These are phyloP conservation scores for Melieria picta DNA, from an alignment of 2,888 invertebrate species.

Conservation along the genomic window DNA sequence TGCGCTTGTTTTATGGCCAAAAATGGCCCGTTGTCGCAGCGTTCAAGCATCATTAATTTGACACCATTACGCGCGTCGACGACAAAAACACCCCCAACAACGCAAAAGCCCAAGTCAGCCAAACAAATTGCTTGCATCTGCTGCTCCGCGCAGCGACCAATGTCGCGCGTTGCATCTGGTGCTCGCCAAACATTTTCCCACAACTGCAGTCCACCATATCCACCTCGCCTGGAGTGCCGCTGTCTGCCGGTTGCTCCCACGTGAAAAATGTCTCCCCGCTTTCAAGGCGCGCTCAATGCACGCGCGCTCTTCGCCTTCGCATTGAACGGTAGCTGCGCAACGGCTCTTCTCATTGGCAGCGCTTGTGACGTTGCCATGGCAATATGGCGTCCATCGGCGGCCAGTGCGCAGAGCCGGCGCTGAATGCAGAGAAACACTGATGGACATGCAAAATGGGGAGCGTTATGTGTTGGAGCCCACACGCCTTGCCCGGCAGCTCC, in stretches of 20 bases:
- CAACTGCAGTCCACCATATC: not conserved
- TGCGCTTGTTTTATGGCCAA: slow-evolving; percentile 2
- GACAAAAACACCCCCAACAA: not conserved
- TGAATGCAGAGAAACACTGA: too few relatives aligned
- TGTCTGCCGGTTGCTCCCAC: not conserved
- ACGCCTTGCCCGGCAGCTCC: too few relatives aligned
- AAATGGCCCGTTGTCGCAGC: not conserved
- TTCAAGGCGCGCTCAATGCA: too few relatives aligned
- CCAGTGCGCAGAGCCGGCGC: not conserved
- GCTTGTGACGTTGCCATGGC: slow-evolving; percentile 20
- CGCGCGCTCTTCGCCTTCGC: too few relatives aligned
- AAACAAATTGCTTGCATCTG: slow-evolving; percentile 30
- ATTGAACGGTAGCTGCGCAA: too few relatives aligned
- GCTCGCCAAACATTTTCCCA: slow-evolving; percentile 21
- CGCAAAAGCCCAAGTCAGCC: not conserved
- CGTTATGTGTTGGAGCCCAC: too few relatives aligned
- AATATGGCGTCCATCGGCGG: slow-evolving; percentile 22
- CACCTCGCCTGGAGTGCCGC: not conserved
- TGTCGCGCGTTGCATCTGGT: slow-evolving; percentile 31
- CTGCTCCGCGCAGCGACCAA: slow-evolving; percentile 22
- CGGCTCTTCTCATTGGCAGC: not conserved
- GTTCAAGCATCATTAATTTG: slow-evolving; percentile 18
- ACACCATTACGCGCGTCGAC: not conserved
- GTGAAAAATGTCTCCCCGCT: too few relatives aligned
- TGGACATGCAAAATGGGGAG: too few relatives aligned